Evolutionary conservation across 2,113 vertebrate genomes (phyloP).

Genomic region (Rhodinocichla rosea): DNA sequence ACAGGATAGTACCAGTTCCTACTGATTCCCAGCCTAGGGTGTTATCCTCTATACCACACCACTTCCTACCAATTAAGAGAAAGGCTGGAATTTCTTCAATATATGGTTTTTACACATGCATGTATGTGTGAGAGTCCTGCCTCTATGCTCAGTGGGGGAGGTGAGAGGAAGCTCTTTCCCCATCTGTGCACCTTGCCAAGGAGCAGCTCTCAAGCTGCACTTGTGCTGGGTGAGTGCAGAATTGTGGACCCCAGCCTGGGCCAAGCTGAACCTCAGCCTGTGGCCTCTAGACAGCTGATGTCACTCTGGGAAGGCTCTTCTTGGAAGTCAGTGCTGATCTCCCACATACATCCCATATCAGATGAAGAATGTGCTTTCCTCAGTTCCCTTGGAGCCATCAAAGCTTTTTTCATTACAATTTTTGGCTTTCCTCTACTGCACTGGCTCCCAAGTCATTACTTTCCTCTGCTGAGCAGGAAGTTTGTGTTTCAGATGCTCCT

Average conservation of each 20-base stretch:
- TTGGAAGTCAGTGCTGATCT: not conserved
- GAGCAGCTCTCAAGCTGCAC: not conserved
- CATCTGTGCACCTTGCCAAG: not conserved
- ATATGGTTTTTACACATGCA: accelerated
- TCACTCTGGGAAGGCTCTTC: not conserved
- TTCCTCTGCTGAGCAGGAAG: not conserved
- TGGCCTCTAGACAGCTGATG: not conserved
- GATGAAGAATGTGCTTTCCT: not conserved
- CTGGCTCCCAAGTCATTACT: not conserved
- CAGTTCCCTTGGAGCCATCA: not conserved
- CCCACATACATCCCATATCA: not conserved
- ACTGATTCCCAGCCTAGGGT: not conserved
- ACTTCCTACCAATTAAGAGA: not conserved
- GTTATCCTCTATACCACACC: not conserved
- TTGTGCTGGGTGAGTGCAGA: not conserved
- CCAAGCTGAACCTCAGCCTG: not conserved
- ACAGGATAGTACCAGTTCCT: not conserved
- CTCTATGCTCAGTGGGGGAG: not conserved
- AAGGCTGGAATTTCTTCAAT: not conserved
- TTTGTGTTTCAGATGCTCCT: not conserved
- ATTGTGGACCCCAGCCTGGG: not conserved
- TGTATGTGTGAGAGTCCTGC: accelerated
- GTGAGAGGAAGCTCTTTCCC: not conserved
- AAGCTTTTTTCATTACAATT: constrained; percentile 13
- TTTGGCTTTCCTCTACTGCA: not conserved